Percentiles rank a stretch among this genome's conserved stretches.
Conservation (phyloP, 2,797 vertebrate genomes). For the Peromyscus eremicus region DNA sequence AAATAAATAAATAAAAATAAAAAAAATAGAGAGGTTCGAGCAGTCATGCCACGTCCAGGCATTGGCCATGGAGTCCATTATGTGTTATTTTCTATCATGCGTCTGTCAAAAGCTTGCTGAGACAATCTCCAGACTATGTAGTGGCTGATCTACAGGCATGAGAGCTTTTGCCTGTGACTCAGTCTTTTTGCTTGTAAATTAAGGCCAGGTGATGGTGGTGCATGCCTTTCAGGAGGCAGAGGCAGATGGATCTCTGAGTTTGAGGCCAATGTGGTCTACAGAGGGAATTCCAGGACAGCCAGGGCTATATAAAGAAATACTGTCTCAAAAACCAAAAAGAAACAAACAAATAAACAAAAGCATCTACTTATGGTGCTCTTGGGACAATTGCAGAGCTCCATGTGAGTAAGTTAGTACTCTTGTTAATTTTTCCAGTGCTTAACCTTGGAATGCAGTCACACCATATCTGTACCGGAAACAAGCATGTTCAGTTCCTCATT, state of each 20-base stretch:
- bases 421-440: slow-evolving; percentile 52
- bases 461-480: slow-evolving; percentile 13
- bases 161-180: slow-evolving; percentile 27
- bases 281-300: background rate
- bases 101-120: background rate
- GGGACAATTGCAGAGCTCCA: background rate
- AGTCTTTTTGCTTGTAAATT: background rate
- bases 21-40: slow-evolving; percentile 25
- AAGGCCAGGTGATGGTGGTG: background rate
- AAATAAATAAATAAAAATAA: slow-evolving; percentile 34
- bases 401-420: slow-evolving; percentile 17
- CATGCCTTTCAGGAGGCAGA: background rate
- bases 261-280: background rate
- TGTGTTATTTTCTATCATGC: background rate
- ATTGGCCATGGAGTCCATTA: background rate
- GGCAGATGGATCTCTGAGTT: background rate
- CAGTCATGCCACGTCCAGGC: background rate
- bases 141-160: background rate
- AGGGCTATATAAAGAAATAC: background rate
- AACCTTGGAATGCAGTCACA: slow-evolving; percentile 54
- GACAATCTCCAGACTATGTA: slow-evolving; percentile 14
- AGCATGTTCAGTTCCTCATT: slow-evolving; percentile 21
- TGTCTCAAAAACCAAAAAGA: background rate
- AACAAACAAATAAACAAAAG: background rate
- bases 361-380: background rate